Conservation (phyloP, 2,797 vertebrate genomes). For the Yasuhikotakia modesta region DNA sequence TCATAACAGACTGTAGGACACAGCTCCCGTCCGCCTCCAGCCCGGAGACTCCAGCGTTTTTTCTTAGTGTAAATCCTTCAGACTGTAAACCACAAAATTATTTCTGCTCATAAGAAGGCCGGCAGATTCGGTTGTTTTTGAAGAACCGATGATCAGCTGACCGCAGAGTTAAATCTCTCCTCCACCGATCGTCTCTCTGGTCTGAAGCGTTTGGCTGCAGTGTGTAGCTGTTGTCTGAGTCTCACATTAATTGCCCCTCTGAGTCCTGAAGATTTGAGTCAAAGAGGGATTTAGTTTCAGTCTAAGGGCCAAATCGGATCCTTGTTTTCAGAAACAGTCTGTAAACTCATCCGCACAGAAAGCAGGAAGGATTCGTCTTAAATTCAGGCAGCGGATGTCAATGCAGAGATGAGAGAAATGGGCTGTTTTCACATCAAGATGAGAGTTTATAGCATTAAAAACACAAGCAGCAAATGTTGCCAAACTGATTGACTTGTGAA, state of each 20-base stretch:
- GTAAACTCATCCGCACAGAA: conserved; percentile 57
- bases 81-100: conserved; percentile 74
- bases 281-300: conserved; percentile 66
- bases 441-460: too few relatives aligned
- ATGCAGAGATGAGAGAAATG: neutral
- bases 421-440: neutral
- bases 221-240: conserved; percentile 69
- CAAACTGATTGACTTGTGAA: too few relatives aligned
- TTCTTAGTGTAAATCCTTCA: conserved; percentile 72
- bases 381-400: neutral
- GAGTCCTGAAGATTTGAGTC: conserved; percentile 67
- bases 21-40: conserved; percentile 63
- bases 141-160: conserved; percentile 74
- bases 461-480: too few relatives aligned
- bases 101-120: conserved; percentile 68
- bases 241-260: conserved; percentile 70
- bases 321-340: conserved; percentile 52
- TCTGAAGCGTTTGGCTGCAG: conserved; percentile 70
- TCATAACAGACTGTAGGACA: conserved; percentile 72
- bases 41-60: conserved; percentile 52
- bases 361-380: conserved; percentile 29
- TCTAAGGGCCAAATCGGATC: conserved; percentile 52
- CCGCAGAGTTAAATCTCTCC: conserved; percentile 74
- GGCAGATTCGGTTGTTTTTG: conserved; percentile 64
- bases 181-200: conserved; percentile 51